phyloP scores from a whole-genome alignment of 2,888 invertebrate species.

The Phlogophora meticulosa region DNA sequence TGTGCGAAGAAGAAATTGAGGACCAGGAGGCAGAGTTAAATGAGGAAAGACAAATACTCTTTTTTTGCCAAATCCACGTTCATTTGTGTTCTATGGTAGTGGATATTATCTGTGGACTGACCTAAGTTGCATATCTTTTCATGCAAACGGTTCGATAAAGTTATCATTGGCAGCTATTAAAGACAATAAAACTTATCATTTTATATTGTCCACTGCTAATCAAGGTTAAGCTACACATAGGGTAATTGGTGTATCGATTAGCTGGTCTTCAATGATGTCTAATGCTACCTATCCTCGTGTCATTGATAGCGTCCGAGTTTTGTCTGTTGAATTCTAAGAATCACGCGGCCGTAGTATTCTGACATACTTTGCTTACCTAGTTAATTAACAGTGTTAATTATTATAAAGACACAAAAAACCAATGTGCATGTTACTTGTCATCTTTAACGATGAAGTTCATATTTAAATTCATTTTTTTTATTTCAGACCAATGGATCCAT shows the following conservation, averaged over 20 bases:
- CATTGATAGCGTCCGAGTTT: not conserved
- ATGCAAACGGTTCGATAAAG: not conserved
- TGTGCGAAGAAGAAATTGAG: too few species aligned
- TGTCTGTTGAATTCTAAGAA: not conserved
- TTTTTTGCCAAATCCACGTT: too few species aligned
- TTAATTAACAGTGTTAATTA: not conserved
- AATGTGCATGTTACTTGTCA: too few species aligned
- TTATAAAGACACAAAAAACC: not conserved
- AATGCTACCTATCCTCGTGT: not conserved
- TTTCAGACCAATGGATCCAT: too few species aligned
- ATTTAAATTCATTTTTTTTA: too few species aligned
- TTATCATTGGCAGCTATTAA: not conserved
- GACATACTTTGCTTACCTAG: not conserved
- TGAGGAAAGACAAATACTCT: too few species aligned
- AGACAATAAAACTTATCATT: not conserved
- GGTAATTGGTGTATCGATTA: slow-evolving; percentile 17
- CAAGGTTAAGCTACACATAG: slow-evolving; percentile 10
- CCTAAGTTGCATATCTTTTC: not conserved
- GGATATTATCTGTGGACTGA: not conserved
- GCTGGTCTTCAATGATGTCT: not conserved
- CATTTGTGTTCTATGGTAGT: too few species aligned
- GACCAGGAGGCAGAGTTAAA: too few species aligned
- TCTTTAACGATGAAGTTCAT: too few species aligned
- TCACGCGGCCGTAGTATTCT: too few species aligned
- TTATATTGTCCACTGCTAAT: not conserved